These are phyloP conservation scores for Hypercompe scribonia DNA, from an alignment of 2,888 invertebrate genomes.

Conservation along the genomic window DNA sequence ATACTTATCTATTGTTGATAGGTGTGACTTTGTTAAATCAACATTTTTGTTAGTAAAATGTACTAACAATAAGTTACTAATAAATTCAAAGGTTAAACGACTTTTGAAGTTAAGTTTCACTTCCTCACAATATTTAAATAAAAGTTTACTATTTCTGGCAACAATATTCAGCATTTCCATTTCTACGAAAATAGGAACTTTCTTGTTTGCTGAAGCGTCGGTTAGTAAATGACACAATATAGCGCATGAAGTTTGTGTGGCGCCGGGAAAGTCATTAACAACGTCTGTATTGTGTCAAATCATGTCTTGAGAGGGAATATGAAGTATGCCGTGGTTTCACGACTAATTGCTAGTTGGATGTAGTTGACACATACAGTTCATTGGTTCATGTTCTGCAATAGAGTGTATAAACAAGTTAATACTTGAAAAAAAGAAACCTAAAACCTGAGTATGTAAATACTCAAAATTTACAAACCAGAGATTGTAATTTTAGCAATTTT, in stretches of 20 bases:
- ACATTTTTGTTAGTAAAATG: no score
- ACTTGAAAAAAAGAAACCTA: no score
- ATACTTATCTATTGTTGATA: no score
- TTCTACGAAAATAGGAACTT: background rate
- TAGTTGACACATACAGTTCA: background rate
- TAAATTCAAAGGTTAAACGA: background rate
- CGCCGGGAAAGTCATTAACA: slow-evolving; percentile 1
- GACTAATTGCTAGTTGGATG: background rate
- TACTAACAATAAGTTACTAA: background rate
- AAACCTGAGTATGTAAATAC: no score
- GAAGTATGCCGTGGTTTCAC: background rate
- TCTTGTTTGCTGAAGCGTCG: background rate
- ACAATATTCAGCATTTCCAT: background rate
- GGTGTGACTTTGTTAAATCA: no score
- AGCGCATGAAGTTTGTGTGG: background rate
- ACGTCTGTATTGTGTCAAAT: slow-evolving; percentile 7
- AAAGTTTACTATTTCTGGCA: no score
- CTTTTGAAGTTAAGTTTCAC: background rate
- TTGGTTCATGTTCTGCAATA: background rate
- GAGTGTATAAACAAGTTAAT: background rate
- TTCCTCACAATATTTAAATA: background rate
- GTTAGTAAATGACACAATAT: background rate
- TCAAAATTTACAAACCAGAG: no score
- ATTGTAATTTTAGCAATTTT: no score
- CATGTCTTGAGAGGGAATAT: background rate